Percentiles rank a stretch among this genome's conserved stretches.
Evolutionary conservation across 2,797 vertebrate genomes (phyloP).

Genomic region (Eleutherodactylus coqui): DNA sequence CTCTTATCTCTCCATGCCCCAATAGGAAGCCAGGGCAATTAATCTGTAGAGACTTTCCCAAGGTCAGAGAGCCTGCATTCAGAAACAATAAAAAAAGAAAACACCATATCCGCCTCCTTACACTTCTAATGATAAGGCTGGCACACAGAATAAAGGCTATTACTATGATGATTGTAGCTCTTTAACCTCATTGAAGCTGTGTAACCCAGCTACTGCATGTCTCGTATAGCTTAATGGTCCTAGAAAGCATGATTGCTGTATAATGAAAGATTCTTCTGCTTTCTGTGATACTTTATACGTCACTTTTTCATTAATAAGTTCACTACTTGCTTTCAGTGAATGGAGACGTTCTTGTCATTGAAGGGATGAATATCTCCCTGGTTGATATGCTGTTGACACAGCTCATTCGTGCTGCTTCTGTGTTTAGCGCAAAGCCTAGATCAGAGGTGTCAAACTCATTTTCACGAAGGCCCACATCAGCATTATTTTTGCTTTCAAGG

Average conservation of each 20-base stretch:
- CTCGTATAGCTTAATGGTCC: no score
- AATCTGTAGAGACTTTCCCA: neutral
- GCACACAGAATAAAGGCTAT: neutral
- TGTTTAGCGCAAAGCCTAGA: no score
- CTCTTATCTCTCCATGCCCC: neutral
- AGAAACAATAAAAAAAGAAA: neutral
- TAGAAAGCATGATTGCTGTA: neutral
- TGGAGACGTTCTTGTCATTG: neutral
- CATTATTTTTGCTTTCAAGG: no score
- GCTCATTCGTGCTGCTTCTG: no score
- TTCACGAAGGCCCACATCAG: no score
- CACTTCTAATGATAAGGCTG: neutral
- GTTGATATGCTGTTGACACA: neutral
- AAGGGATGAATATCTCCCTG: neutral
- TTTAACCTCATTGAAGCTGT: neutral
- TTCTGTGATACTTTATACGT: neutral
- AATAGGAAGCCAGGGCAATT: conserved; percentile 3
- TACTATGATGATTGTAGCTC: neutral
- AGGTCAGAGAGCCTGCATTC: neutral
- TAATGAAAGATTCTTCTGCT: neutral
- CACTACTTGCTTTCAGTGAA: neutral
- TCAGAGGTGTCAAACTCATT: no score
- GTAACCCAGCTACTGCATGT: neutral
- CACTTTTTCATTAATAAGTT: no score
- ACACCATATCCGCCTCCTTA: neutral